Evolutionary conservation across 2,113 vertebrate genomes (phyloP).

Genomic region (Ovis canadensis): DNA sequence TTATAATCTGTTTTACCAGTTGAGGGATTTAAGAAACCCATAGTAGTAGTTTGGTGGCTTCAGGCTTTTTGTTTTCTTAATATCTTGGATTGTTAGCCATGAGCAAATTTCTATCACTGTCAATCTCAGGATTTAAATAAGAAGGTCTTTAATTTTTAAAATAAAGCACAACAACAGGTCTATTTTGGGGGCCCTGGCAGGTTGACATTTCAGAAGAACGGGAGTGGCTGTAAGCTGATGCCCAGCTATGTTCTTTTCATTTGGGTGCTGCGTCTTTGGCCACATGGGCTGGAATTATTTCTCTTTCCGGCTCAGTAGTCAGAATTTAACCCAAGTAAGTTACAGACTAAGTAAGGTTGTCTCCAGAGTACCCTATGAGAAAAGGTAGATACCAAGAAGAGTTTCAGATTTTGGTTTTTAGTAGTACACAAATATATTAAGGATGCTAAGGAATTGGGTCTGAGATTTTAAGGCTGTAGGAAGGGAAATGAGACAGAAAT

Average conservation of each 20-base stretch:
- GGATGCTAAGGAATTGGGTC: neutral
- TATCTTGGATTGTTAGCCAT: neutral
- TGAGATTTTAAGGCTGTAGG: neutral
- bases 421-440: neutral
- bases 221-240: conserved; percentile 72
- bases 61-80: conserved; percentile 7
- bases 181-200: conserved; percentile 51
- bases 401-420: neutral
- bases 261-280: conserved; percentile 33
- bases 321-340: conserved; percentile 6
- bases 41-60: neutral
- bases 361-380: neutral
- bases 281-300: neutral
- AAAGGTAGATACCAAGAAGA: neutral
- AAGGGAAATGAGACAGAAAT: neutral
- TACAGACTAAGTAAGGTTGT: neutral
- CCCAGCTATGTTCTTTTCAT: conserved; percentile 51
- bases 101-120: neutral
- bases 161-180: neutral
- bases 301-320: neutral
- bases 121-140: neutral
- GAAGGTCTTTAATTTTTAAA: conserved; percentile 40
- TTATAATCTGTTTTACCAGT: neutral
- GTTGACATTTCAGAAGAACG: conserved; percentile 63
- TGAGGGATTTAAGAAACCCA: neutral